Base-by-base conservation (phyloP, 1,140 invertebrate genomes). In the Drosophila auraria region DNA sequence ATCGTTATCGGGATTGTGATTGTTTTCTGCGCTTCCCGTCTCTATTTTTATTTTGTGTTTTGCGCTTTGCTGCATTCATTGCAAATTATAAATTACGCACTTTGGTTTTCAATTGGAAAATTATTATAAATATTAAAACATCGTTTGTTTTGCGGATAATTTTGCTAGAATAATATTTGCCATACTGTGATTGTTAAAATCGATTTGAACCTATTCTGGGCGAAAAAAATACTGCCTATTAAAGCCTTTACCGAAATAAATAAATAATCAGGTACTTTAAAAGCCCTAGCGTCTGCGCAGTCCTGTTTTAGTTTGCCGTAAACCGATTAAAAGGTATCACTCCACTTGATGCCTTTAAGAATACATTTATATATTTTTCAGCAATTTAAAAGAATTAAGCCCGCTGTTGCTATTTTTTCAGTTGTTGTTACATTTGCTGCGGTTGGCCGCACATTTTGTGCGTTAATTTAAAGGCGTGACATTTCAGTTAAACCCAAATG, bases 391-490 rank as follows among this genome's bases (percentile, higher is more conserved):
- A 20, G 36, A 44, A 30, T 51, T 72, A 73, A 72, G 44, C 36
- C 68, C 36, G 50, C 61, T 64, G 36, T 63, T 71, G 49, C 30
- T 58, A 27, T 40, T 61, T 40, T 45, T 59, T 33, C 8, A 51
- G n/a, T 57, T 65, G 33, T 45, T 78, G 40, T 45, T 77, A 38
- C 61, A 82, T 70, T 84, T 78, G 61, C 69, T 86, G 82, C 78
- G 82, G 82, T 82, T 68, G n/a, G 64, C 69, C 78, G 75, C 82
- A 62, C 47, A 78, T 81, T 84, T 86, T 68, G 53, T 71, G 65
- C 83, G 80, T 71, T 86, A 60, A 82, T 86, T 86, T 86, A 84
- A 84, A 71, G 69, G 65, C 75, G 63, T 82, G 79, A 86, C 82
- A 84, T 84, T 84, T 80, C 82, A 77, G 77, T 84, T 83, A 77